These are phyloP conservation scores for Crotalus helleri DNA, from an alignment of 2,113 vertebrate genomes.

Conservation along the genomic window DNA sequence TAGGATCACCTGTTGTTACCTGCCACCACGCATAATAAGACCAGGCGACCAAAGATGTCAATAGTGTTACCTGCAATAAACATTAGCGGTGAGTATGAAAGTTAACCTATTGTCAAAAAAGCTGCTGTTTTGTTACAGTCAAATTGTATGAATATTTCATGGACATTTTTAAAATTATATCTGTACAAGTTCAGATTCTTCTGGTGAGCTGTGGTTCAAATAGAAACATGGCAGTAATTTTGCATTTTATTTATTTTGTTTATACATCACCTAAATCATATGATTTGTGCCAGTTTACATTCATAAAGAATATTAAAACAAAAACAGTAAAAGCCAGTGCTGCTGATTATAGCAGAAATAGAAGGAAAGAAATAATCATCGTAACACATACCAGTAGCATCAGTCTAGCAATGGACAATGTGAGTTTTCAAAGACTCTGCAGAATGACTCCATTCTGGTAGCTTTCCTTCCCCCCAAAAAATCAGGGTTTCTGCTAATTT, in stretches of 20 bases:
- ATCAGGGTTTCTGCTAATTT: neutral
- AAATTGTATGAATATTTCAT: neutral
- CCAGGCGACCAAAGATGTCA: slow-evolving; percentile 94
- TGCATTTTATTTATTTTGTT: neutral
- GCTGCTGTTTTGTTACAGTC: slow-evolving; percentile 11
- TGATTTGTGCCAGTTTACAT: neutral
- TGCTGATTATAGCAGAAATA: neutral
- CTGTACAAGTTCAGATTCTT: neutral
- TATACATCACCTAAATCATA: neutral
- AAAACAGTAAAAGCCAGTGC: neutral
- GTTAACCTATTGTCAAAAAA: neutral
- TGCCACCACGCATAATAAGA: slow-evolving; percentile 93
- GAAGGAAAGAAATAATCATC: neutral
- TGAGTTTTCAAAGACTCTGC: neutral
- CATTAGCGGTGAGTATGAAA: slow-evolving; percentile 83
- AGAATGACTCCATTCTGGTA: neutral
- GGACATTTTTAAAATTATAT: neutral
- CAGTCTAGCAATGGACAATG: neutral
- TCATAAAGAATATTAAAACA: neutral
- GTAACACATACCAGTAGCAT: neutral
- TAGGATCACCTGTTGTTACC: slow-evolving; percentile 95
- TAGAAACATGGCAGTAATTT: neutral
- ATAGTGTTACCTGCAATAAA: slow-evolving; percentile 92
- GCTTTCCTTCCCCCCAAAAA: neutral
- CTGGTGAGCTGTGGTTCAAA: neutral